Conservation (phyloP, 2,888 invertebrate species). For the Gari tellinella region DNA sequence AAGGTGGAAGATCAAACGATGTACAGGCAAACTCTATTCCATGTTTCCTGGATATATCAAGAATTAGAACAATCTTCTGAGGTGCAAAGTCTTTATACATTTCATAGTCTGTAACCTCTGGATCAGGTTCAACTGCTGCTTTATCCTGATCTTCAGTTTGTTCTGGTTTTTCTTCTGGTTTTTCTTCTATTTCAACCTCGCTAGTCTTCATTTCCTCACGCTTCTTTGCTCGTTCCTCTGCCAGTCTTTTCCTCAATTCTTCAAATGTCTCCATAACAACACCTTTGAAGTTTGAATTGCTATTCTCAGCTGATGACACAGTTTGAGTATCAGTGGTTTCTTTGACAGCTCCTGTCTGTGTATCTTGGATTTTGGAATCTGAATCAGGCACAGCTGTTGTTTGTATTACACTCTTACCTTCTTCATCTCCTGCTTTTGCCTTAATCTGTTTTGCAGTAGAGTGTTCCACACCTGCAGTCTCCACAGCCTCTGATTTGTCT, state of each 20-base stretch:
- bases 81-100: conserved; percentile 52
- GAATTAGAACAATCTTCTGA: conserved; percentile 53
- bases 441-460: background rate
- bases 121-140: conserved; percentile 1
- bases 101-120: conserved; percentile 33
- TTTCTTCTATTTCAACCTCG: background rate
- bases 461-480: background rate
- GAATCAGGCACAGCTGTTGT: background rate
- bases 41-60: conserved; percentile 58
- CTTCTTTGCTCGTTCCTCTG: conserved; percentile 36
- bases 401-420: background rate
- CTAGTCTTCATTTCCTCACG: conserved; percentile 19
- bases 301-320: too few relatives aligned
- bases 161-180: background rate
- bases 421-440: background rate
- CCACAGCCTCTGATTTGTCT: too few relatives aligned
- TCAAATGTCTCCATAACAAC: conserved; percentile 51
- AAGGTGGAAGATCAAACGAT: conserved; percentile 53
- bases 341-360: background rate
- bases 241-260: conserved; percentile 42
- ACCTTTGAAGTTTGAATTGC: background rate
- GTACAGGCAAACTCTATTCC: conserved; percentile 59
- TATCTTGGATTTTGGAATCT: background rate
- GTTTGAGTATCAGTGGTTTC: too few relatives aligned
- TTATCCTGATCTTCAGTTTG: background rate